Conservation (phyloP, 2,113 vertebrate species). For the Myotis brandtii region DNA sequence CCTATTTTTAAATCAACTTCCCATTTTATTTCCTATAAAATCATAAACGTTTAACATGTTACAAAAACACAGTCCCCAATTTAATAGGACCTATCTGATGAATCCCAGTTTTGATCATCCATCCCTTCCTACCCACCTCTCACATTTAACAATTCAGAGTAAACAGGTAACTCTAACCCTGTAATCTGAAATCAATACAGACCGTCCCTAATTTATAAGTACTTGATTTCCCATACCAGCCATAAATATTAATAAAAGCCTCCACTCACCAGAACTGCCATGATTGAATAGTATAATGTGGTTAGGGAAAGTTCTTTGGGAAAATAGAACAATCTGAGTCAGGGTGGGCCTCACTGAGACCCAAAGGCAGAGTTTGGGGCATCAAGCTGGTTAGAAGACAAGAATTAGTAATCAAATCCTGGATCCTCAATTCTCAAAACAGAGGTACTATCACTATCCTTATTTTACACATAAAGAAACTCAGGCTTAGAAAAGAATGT, state of each 20-base stretch:
- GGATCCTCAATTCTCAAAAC: background rate
- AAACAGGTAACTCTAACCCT: background rate
- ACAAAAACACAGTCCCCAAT: background rate
- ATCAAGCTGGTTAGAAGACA: background rate
- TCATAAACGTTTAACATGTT: background rate
- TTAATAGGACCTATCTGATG: background rate
- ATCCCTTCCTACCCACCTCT: background rate
- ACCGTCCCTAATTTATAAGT: background rate
- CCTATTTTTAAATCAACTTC: background rate
- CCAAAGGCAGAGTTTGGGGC: background rate
- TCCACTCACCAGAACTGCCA: background rate
- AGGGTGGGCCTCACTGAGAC: background rate
- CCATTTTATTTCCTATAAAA: background rate
- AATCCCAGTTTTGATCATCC: background rate
- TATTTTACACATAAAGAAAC: background rate
- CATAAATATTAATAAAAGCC: background rate
- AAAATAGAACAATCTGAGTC: background rate
- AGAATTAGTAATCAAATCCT: background rate
- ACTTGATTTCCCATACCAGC: background rate
- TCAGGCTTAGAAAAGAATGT: background rate
- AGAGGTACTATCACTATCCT: background rate
- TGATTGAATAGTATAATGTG: background rate
- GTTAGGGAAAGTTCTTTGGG: background rate
- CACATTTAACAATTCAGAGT: background rate
- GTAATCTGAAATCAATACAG: conserved; percentile 33